Evolutionary conservation across 2,888 invertebrate species (phyloP).

Genomic region (Icerya purchasi): DNA sequence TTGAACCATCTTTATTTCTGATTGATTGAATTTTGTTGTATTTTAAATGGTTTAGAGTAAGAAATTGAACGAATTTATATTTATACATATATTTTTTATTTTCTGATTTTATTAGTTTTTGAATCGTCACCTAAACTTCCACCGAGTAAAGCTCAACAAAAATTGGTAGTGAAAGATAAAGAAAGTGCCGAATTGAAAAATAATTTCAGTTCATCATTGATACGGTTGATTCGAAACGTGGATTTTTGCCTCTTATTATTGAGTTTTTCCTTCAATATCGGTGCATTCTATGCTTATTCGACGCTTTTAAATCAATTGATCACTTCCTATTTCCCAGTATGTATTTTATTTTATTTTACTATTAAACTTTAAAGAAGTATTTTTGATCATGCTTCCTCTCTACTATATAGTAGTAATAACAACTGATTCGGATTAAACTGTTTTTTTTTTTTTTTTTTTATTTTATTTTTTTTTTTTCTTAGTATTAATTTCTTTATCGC

Average conservation of each 20-base stretch:
- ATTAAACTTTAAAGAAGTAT: too few species aligned
- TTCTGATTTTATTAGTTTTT: constrained; percentile 43
- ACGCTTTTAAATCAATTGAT: constrained; percentile 35
- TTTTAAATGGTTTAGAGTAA: not conserved
- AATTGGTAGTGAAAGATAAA: constrained; percentile 19
- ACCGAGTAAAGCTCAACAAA: constrained; percentile 57
- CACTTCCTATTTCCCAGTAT: constrained; percentile 27
- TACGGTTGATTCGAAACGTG: constrained; percentile 31
- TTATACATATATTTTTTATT: not conserved
- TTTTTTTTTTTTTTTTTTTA: too few species aligned
- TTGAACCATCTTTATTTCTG: too few species aligned
- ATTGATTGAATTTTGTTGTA: constrained; percentile 22
- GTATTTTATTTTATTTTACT: too few species aligned
- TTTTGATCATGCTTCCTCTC: too few species aligned
- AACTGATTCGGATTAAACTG: too few species aligned
- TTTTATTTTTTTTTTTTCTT: too few species aligned
- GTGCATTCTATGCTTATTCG: constrained; percentile 46
- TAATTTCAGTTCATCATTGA: constrained; percentile 23
- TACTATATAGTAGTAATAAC: too few species aligned
- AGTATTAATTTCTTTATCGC: too few species aligned
- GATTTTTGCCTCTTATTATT: constrained; percentile 35
- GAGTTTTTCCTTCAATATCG: constrained; percentile 45
- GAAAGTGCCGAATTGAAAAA: constrained; percentile 7
- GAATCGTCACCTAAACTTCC: constrained; percentile 66
- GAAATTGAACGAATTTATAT: too few species aligned